These are phyloP conservation scores for Morpho helenor DNA, from an alignment of 2,888 invertebrate species.

Conservation along the genomic window DNA sequence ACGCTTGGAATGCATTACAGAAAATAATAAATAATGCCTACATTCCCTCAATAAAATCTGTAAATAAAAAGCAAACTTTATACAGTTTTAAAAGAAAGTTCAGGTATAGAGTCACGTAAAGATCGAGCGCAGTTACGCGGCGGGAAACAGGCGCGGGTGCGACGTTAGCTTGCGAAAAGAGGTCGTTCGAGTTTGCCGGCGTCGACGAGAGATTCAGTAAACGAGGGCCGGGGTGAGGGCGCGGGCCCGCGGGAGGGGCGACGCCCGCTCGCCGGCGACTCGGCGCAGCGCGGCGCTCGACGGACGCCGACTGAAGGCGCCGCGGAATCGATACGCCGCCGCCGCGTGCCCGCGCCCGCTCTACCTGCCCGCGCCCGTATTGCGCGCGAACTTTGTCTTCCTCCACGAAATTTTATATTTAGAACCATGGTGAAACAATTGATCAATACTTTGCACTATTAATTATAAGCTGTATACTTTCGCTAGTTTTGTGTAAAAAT, in stretches of 20 bases:
- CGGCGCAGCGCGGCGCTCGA: conserved; percentile 77
- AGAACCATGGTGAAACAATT: conserved; percentile 77
- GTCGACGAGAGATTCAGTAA: conserved; percentile 54
- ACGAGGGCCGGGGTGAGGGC: conserved; percentile 32
- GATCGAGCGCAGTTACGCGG: conserved; percentile 69
- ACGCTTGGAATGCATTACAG: conserved; percentile 23
- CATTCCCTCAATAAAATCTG: conserved; percentile 6
- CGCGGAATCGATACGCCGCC: conserved; percentile 73
- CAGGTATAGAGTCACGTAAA: conserved; percentile 27
- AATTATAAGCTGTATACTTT: conserved; percentile 61
- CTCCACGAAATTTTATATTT: conserved; percentile 77
- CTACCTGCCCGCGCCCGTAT: conserved; percentile 67
- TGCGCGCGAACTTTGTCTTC: conserved; percentile 79
- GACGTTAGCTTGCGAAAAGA: conserved; percentile 76
- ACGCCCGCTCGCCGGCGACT: conserved; percentile 67
- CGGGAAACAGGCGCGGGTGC: conserved; percentile 66
- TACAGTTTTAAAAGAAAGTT: conserved; percentile 15
- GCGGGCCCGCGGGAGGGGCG: conserved; percentile 38
- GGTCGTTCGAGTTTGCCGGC: conserved; percentile 77
- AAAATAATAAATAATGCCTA: conserved; percentile 8
- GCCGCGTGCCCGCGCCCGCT: conserved; percentile 59
- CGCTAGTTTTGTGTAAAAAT: conserved; percentile 35
- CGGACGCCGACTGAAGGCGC: conserved; percentile 76
- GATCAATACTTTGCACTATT: conserved; percentile 77
- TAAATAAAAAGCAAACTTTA: conserved; percentile 6